Evolutionary conservation across 2,113 vertebrate species (phyloP), one percentile per base, ranked within the genome.

Genomic region (Megalops atlanticus): DNA sequence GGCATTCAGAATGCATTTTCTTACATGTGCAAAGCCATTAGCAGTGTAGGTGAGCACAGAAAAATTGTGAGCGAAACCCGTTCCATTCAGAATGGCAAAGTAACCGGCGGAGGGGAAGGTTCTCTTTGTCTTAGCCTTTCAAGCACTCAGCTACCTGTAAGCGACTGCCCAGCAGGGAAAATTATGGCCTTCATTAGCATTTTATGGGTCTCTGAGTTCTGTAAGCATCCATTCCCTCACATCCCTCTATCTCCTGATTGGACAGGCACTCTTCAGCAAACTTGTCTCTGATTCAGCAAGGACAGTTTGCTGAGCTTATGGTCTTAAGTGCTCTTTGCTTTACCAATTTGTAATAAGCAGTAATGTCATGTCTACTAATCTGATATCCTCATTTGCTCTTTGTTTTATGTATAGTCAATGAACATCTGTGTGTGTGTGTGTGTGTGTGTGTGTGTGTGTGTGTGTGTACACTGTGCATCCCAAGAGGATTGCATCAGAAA

Each of bases 141-240:
- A 64, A 64, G 40, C 6, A 43, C 2, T 36, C 31, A 38, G 69
- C 45, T 72, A 33, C 68, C 41, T 52, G 69, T 80, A 68, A 78
- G 58, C 12, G 21, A 18, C 54, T 64, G 54, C 52, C 36, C 54
- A 36, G 76, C 35, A 64, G 52, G 27, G 77, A 39, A 38, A 24
- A 78, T 78, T 78, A 78, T 64, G 27, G 41, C 40, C 41, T 31
- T 39, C 77, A 79, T 79, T 79, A 79, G 77, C 8, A 27, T 21
- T 76, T 79, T 79, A 79, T 79, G 78, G 68, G 58, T 36, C 78
- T 79, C 40, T 68, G 18, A 71, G 78, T 40, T 52, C 68, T 40
- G 36, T 40, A 12, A 36, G 39, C 40, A 72, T 78, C 39, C 39
- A 68, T 68, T 41, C 15, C 7, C 35, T 73, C 35, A 40, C 71